These are phyloP conservation scores for Dasypus novemcinctus DNA, from an alignment of 2,113 vertebrate genomes.

Conservation along the genomic window DNA sequence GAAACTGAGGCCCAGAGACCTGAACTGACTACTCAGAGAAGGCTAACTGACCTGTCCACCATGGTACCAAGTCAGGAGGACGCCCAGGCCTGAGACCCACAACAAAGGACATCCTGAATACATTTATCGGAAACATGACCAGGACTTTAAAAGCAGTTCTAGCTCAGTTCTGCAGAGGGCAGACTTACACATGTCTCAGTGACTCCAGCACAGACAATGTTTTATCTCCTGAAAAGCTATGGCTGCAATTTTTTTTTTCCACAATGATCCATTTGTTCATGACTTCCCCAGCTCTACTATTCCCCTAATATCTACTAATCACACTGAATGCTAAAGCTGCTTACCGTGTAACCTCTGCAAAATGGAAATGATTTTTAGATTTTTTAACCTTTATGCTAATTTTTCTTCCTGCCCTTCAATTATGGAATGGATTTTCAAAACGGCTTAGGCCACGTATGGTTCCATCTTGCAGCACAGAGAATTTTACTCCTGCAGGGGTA, in stretches of 20 bases:
- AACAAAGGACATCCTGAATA: background rate
- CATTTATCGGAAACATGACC: background rate
- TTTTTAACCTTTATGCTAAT: background rate
- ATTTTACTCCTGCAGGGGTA: background rate
- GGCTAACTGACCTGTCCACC: background rate
- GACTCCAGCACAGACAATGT: fast-evolving
- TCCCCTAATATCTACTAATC: background rate
- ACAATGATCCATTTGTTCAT: background rate
- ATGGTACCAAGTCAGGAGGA: background rate
- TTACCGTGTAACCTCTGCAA: background rate
- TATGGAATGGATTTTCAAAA: background rate
- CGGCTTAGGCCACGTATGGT: background rate
- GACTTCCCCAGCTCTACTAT: background rate
- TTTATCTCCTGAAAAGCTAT: background rate
- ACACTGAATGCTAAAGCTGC: background rate
- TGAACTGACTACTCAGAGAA: background rate
- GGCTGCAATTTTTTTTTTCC: background rate
- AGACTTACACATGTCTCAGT: background rate
- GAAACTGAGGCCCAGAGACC: background rate
- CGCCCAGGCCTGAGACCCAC: background rate
- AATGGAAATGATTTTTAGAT: conserved; percentile 15
- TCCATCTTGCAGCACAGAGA: background rate
- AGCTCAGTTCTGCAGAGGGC: conserved; percentile 65
- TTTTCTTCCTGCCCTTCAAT: background rate
- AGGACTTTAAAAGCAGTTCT: conserved; percentile 11